Percentiles rank a stretch among this genome's conserved stretches.
These are phyloP conservation scores for Cantharis lateralis DNA, from an alignment of 2,888 invertebrate genomes.

Conservation along the genomic window DNA sequence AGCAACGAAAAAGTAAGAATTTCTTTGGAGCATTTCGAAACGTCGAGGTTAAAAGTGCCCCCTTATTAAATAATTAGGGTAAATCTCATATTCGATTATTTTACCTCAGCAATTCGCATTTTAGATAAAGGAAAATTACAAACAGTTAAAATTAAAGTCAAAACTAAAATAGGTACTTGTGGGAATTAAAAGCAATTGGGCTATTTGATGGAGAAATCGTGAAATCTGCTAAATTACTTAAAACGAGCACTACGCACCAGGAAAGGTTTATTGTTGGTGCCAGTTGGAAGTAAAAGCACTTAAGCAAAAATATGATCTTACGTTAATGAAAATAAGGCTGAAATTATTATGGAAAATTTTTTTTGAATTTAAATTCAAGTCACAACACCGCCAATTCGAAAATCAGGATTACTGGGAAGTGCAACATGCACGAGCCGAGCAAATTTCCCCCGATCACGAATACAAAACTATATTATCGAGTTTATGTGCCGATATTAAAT, in stretches of 20 bases:
- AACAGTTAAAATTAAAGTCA: slow-evolving; percentile 5
- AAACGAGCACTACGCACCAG: slow-evolving; percentile 5
- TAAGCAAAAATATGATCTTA: slow-evolving; percentile 7
- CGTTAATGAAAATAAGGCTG: background rate
- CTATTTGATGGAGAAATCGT: slow-evolving; percentile 16
- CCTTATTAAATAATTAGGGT: background rate
- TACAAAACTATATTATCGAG: background rate
- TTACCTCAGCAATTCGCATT: background rate
- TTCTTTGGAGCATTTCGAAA: background rate
- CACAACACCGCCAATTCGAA: background rate
- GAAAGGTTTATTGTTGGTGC: slow-evolving; percentile 15
- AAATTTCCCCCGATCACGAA: background rate
- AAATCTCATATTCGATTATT: background rate
- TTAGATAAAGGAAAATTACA: slow-evolving; percentile 3
- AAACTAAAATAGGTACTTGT: slow-evolving; percentile 14
- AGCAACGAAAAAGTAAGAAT: background rate
- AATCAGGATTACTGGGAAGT: background rate
- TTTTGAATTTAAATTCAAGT: background rate
- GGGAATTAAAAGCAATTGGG: slow-evolving; percentile 16
- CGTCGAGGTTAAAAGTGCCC: background rate
- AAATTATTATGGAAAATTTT: background rate
- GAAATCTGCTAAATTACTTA: slow-evolving; percentile 18
- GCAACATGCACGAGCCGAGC: background rate
- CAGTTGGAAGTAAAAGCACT: slow-evolving; percentile 14
- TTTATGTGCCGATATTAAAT: background rate